Evolutionary conservation across 1,140 invertebrate species (phyloP).

Genomic region (Lucilia cuprina): DNA sequence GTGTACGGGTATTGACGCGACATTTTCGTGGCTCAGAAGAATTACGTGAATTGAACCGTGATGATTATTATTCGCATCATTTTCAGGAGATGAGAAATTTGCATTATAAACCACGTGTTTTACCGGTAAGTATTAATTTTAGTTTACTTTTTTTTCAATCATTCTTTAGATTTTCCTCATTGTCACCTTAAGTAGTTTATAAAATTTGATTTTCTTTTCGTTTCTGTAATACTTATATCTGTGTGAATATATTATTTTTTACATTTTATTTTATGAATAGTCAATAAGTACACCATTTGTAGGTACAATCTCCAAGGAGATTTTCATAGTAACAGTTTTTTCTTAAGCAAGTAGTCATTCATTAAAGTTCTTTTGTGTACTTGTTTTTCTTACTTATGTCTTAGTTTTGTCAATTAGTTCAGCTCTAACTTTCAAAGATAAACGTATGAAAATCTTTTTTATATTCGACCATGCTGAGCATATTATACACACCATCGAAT

Average conservation of each 20-base stretch:
- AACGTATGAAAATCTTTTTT: no score
- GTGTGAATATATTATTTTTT: neutral
- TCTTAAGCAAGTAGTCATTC: no score
- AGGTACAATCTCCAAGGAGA: no score
- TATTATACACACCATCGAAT: no score
- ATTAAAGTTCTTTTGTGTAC: no score
- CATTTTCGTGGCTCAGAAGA: constrained; percentile 82
- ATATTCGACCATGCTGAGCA: no score
- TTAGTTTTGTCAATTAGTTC: no score
- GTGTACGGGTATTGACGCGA: constrained; percentile 81
- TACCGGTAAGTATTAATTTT: constrained; percentile 74
- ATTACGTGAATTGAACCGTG: constrained; percentile 85
- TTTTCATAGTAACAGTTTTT: no score
- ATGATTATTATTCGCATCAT: constrained; percentile 97
- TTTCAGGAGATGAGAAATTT: constrained; percentile 96
- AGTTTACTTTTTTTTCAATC: neutral
- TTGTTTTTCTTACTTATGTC: no score
- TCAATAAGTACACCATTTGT: neutral
- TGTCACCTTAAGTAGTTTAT: neutral
- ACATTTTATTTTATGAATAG: neutral
- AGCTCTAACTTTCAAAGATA: no score
- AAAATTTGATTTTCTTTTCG: neutral
- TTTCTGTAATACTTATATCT: neutral
- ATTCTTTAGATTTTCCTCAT: neutral
- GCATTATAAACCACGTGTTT: constrained; percentile 76